Evolutionary conservation across 92 coral and sea anemone genomes (phyloP).

Genomic region (Phenganax marumi): DNA sequence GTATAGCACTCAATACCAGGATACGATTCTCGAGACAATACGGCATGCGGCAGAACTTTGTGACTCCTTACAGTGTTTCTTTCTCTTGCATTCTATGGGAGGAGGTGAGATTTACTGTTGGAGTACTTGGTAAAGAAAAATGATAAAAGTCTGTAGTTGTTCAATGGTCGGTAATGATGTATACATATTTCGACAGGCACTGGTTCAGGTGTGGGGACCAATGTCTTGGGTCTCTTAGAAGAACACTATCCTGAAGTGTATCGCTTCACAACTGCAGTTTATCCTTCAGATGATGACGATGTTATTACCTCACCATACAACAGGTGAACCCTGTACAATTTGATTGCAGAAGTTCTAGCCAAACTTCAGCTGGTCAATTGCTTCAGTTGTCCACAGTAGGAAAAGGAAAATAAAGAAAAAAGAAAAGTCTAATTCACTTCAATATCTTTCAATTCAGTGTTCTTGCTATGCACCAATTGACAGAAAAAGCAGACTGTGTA

Average conservation of each 20-base stretch:
- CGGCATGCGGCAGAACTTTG: constrained; percentile 93
- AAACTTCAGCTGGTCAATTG: background rate
- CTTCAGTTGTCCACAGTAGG: too few relatives aligned
- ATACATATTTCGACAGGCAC: constrained; percentile 60
- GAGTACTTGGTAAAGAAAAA: background rate
- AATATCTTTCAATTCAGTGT: constrained; percentile 59
- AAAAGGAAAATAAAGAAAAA: too few relatives aligned
- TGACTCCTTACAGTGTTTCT: constrained; percentile 96
- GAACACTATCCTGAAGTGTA: constrained; percentile 97
- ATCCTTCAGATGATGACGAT: constrained; percentile 97
- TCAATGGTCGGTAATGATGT: background rate
- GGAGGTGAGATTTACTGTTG: constrained; percentile 65
- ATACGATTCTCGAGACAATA: constrained; percentile 77
- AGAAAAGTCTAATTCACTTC: too few relatives aligned
- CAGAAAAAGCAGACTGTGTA: constrained; percentile 90
- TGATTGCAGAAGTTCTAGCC: background rate
- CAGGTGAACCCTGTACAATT: constrained; percentile 55
- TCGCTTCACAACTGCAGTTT: constrained; percentile 96
- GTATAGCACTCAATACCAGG: constrained; percentile 89
- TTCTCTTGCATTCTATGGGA: constrained; percentile 96
- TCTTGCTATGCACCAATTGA: constrained; percentile 93
- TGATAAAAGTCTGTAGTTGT: background rate
- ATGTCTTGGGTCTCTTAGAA: constrained; percentile 76
- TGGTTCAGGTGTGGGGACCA: constrained; percentile 97
- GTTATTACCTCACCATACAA: constrained; percentile 96